These are phyloP conservation scores for Babylonia areolata DNA, from an alignment of 1,140 invertebrate genomes.

Conservation along the genomic window DNA sequence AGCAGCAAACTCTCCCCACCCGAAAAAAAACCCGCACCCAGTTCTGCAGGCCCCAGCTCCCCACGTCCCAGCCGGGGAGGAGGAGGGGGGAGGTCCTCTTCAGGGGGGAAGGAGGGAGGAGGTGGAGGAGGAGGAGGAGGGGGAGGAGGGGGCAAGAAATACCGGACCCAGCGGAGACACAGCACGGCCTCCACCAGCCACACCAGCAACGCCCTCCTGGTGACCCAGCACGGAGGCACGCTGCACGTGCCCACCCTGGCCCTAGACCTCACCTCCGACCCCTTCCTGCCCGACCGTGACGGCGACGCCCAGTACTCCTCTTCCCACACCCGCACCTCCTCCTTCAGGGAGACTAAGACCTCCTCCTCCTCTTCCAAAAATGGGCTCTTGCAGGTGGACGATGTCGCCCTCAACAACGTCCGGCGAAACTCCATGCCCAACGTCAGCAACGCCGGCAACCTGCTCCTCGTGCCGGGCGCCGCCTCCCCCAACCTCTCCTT, in stretches of 20 bases:
- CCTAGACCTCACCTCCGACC: conserved; percentile 17
- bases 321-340: conserved; percentile 17
- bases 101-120: neutral
- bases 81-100: neutral
- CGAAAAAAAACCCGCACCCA: neutral
- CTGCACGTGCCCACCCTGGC: conserved; percentile 4
- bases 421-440: conserved; percentile 60
- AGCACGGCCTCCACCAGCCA: conserved; percentile 21
- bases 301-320: neutral
- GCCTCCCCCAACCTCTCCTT: too few relatives aligned
- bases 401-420: neutral
- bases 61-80: neutral
- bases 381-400: conserved; percentile 17
- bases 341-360: conserved; percentile 36
- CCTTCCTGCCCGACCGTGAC: neutral
- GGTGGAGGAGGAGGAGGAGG: neutral
- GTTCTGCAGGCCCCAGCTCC: neutral
- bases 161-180: neutral
- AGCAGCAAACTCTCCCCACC: neutral
- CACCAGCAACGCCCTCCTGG: neutral
- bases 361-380: conserved; percentile 24
- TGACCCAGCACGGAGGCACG: neutral
- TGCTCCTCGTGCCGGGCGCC: conserved; percentile 43
- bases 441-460: conserved; percentile 35
- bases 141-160: neutral